Conservation (phyloP, 2,888 invertebrate species). For the Conistra vaccinii region DNA sequence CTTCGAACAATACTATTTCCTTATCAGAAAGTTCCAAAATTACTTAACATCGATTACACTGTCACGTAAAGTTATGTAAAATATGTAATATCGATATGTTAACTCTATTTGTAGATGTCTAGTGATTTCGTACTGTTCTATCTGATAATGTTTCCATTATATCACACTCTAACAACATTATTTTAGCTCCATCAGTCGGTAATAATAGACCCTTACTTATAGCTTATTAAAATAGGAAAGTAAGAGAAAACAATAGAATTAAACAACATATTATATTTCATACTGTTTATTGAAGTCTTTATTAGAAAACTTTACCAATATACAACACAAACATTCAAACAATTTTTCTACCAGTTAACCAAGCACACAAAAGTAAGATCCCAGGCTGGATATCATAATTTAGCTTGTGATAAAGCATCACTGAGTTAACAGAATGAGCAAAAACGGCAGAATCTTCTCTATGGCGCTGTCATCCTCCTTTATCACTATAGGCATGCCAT, state of each 20-base stretch:
- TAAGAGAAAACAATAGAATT: not conserved
- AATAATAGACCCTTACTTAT: no score
- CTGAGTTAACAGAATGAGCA: constrained; percentile 40
- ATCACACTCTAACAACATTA: not conserved
- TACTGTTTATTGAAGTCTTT: constrained; percentile 8
- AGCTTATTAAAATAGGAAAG: not conserved
- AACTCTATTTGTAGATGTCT: constrained; percentile 24
- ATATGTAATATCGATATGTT: constrained; percentile 26
- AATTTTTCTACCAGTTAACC: not conserved
- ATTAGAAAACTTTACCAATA: not conserved
- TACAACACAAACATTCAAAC: constrained; percentile 1
- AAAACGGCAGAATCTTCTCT: constrained; percentile 48
- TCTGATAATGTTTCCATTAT: not conserved
- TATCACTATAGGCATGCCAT: constrained; percentile 16
- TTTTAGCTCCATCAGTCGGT: not conserved
- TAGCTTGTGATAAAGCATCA: not conserved
- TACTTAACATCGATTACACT: constrained; percentile 49
- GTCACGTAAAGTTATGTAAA: constrained; percentile 71
- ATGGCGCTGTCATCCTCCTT: constrained; percentile 40
- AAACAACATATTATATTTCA: not conserved
- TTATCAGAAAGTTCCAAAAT: constrained; percentile 66
- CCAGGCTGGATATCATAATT: no score
- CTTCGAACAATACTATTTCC: constrained; percentile 46
- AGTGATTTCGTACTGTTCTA: not conserved
- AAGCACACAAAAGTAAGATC: no score